Percentiles rank a stretch among this genome's conserved stretches.
These are phyloP conservation scores for Onychomys arenicola DNA, from an alignment of 2,797 vertebrate genomes.

Conservation along the genomic window DNA sequence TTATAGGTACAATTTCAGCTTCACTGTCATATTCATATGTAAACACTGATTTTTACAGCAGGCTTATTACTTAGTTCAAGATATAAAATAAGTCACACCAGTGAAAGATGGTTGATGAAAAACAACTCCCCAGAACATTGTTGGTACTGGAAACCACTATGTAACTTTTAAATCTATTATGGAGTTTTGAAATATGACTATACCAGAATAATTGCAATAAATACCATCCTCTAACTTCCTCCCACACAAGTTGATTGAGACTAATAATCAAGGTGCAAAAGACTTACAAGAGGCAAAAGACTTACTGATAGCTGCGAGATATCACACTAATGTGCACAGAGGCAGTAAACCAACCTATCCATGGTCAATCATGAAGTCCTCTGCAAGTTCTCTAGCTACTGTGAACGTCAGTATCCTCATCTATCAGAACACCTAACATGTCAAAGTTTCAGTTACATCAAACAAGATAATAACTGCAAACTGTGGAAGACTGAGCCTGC, in stretches of 20 bases:
- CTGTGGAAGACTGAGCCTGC: rapidly evolving
- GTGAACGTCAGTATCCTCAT: not conserved
- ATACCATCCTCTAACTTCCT: not conserved
- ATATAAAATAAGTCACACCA: not conserved
- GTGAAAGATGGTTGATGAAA: not conserved
- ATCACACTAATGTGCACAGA: not conserved
- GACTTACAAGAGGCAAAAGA: not conserved
- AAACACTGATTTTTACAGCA: not conserved
- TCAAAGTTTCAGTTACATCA: not conserved
- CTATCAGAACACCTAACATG: not conserved
- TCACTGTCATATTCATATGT: not conserved
- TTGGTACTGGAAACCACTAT: not conserved
- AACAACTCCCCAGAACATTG: not conserved
- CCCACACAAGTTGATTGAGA: not conserved
- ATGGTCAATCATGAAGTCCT: rapidly evolving
- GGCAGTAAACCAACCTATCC: not conserved
- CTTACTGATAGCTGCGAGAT: not conserved
- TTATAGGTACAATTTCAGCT: not conserved
- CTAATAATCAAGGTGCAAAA: not conserved
- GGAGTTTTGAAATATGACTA: not conserved
- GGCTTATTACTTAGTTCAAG: too few relatives aligned
- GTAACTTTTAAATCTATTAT: not conserved
- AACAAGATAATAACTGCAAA: not conserved
- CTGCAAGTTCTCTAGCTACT: not conserved
- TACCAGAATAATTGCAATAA: not conserved